Evolutionary conservation across 2,113 vertebrate species (phyloP).

Genomic region (Malurus cyaneus): DNA sequence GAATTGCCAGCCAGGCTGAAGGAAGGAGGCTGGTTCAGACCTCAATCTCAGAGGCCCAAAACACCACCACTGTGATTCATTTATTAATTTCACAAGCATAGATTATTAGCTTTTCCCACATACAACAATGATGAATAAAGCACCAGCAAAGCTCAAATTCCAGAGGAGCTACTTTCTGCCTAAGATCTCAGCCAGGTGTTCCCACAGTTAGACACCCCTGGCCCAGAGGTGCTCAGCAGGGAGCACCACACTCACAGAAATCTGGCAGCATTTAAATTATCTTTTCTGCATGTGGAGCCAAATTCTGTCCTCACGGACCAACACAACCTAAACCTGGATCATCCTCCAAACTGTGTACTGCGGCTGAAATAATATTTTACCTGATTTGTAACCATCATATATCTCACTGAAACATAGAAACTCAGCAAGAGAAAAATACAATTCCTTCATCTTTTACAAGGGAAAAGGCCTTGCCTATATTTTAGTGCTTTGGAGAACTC

Average conservation of each 20-base stretch:
- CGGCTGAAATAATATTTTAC: not conserved
- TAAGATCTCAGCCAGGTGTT: not conserved
- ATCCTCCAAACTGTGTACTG: not conserved
- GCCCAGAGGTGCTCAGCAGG: not conserved
- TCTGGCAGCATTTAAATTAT: not conserved
- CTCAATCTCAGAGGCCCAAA: not conserved
- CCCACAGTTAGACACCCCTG: not conserved
- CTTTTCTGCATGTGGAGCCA: not conserved
- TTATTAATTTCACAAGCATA: not conserved
- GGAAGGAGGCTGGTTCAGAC: not conserved
- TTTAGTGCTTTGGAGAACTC: slow-evolving; percentile 50
- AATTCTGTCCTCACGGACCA: not conserved
- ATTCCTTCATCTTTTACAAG: slow-evolving; percentile 40
- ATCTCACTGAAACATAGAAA: not conserved
- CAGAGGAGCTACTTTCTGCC: not conserved
- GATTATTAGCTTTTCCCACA: not conserved
- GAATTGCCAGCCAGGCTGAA: not conserved
- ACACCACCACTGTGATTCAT: not conserved
- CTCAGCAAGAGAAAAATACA: slow-evolving; percentile 12
- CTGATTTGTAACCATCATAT: not conserved
- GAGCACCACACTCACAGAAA: not conserved
- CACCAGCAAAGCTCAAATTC: not conserved
- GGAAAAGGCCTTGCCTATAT: not conserved
- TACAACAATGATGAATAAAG: not conserved
- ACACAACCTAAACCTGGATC: not conserved